Evolutionary conservation across 64 coral and sea anemone species (phyloP), one percentile per base, ranked within the genome.

Genomic region (Montipora foliosa): DNA sequence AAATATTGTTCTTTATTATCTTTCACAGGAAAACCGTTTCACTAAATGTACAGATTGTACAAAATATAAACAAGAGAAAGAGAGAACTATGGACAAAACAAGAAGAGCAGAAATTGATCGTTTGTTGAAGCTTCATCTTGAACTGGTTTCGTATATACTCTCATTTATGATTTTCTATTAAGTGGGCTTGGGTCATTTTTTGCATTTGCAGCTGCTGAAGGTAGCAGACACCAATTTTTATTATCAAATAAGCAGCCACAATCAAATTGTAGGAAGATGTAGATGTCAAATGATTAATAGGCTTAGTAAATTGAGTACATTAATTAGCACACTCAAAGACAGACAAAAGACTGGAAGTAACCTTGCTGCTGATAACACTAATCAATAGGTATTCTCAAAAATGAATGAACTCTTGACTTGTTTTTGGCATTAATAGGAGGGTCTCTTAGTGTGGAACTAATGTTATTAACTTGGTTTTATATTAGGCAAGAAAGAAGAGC

Each of bases 101-200:
- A 77, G 45, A 24, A 44, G 74, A 14, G 74, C 74, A 44, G 74
- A 77, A 29, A 77, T 77, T 77, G 74, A 77, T 77, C 7, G 37
- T 12, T 25, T 77, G 24, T 24, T 77, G 19, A 77, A 45, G 74
- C 74, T 77, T 77, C 74, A 77, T 47, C 74, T 77, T 77, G 74
- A 77, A 44, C 45, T 77, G 37, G 74, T 77, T 64, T 64, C 8
- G 60, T 64, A 64, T 12, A 11, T 64, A 64, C 10, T 55, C 9
- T 25, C 25, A 1, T 25, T 25, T 25, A 25, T 25, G 25, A 25
- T 55, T 55, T 55, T 55, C 9, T 55, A 55, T 55, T 55, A 55
- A 55, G 51, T 55, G 51, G 51, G 51, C 51, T 55, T 55, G 60
- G 60, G 14, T 14, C 60, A 64, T 64, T 64, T 55, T 55, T 55